These are phyloP conservation scores for Drosophila quadrilineata DNA, from an alignment of 1,140 invertebrate genomes.

Conservation along the genomic window DNA sequence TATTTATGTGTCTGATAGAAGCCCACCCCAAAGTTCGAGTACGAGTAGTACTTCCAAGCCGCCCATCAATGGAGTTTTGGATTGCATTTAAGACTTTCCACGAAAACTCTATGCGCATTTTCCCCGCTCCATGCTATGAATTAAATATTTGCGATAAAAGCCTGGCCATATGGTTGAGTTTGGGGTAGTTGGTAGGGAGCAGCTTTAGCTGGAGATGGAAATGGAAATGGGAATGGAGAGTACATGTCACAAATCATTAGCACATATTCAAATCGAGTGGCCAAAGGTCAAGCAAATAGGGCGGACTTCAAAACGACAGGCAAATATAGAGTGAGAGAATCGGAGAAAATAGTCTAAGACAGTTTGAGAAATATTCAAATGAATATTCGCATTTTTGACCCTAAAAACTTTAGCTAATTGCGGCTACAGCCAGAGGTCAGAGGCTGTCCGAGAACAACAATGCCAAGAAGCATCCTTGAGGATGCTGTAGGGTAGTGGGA, in stretches of 20 bases:
- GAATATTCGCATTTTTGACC: slow-evolving; percentile 59
- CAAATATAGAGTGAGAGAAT: no score
- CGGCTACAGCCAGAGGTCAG: slow-evolving; percentile 57
- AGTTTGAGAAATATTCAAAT: slow-evolving; percentile 69
- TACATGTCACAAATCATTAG: slow-evolving; percentile 78
- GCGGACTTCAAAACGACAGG: slow-evolving; percentile 7
- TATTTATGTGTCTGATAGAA: slow-evolving; percentile 62
- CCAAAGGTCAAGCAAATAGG: slow-evolving; percentile 34
- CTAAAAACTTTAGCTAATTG: slow-evolving; percentile 65
- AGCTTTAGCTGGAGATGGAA: slow-evolving; percentile 1
- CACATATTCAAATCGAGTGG: slow-evolving; percentile 69
- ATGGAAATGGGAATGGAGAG: no score
- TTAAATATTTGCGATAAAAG: slow-evolving; percentile 75
- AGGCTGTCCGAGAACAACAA: slow-evolving; percentile 34
- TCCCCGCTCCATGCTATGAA: no score
- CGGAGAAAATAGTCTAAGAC: no score
- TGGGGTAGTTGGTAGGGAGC: slow-evolving; percentile 4
- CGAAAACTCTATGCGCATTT: no score
- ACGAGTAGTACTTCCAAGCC: background rate
- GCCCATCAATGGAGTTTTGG: no score
- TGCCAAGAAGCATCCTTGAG: slow-evolving; percentile 31
- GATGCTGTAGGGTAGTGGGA: slow-evolving; percentile 24
- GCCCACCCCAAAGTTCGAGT: slow-evolving; percentile 8
- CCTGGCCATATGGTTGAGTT: slow-evolving; percentile 10
- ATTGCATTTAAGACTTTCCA: no score